Percentiles rank a stretch among this genome's conserved stretches.
phyloP scores from a whole-genome alignment of 2,888 invertebrate species.

The Watsonalla cultraria region DNA sequence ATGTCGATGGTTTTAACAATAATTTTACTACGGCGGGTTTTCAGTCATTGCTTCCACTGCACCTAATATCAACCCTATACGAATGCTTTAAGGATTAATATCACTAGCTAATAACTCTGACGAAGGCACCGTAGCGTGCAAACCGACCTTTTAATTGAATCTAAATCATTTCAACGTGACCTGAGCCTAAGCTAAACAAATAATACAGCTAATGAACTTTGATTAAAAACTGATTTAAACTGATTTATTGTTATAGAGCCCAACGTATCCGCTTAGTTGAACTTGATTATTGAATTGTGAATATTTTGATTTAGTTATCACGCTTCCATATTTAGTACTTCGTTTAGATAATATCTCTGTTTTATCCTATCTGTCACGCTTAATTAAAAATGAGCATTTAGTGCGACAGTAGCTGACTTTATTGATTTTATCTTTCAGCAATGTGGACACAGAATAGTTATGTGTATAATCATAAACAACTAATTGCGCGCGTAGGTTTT shows the following conservation, averaged over 20 bases:
- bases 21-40: too few species aligned
- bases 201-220: conserved; percentile 59
- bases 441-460: not conserved
- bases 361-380: conserved; percentile 1
- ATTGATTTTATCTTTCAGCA: not conserved
- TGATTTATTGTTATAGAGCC: conserved; percentile 53
- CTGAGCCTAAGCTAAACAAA: conserved; percentile 44
- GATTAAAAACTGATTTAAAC: conserved; percentile 64
- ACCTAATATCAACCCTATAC: too few species aligned
- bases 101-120: too few species aligned
- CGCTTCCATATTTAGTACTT: conserved; percentile 25
- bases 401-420: not conserved
- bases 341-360: conserved; percentile 14
- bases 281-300: conserved; percentile 11
- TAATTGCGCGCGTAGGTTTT: too few species aligned
- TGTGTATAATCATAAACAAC: too few species aligned
- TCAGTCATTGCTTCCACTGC: too few species aligned
- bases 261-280: conserved; percentile 32
- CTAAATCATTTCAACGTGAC: conserved; percentile 67
- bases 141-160: conserved; percentile 44
- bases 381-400: conserved; percentile 1
- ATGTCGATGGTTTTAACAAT: too few species aligned
- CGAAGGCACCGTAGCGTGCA: too few species aligned
- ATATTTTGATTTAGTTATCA: conserved; percentile 45
- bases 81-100: too few species aligned